Evolutionary conservation across 1,140 invertebrate species (phyloP).

Genomic region (Apis laboriosa): DNA sequence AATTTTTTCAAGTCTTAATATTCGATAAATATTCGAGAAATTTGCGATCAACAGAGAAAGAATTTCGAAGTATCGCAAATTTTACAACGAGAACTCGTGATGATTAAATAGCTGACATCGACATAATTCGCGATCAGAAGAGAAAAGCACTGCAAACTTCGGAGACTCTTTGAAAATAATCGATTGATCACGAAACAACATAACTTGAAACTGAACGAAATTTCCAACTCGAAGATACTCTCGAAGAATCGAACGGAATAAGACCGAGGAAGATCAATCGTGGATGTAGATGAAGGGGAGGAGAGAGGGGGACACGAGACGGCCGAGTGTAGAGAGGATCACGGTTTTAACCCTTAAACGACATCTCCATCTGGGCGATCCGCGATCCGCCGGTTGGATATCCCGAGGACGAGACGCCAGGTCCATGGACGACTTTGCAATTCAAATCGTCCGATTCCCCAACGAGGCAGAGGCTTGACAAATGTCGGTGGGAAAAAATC

Average conservation of each 20-base stretch:
- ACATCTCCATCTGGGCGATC: conserved; percentile 58
- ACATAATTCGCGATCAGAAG: too few species aligned
- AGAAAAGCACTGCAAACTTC: too few species aligned
- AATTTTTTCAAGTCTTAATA: too few species aligned
- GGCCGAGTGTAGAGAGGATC: conserved; percentile 1
- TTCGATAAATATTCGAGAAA: too few species aligned
- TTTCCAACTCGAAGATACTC: not conserved
- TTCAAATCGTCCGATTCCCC: conserved; percentile 59
- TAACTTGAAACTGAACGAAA: too few species aligned
- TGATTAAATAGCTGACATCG: too few species aligned
- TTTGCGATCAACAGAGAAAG: too few species aligned
- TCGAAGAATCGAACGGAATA: not conserved
- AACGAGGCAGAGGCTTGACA: conserved; percentile 62
- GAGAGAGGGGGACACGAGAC: not conserved
- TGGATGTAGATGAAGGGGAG: conserved; percentile 2
- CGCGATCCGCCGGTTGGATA: conserved; percentile 25
- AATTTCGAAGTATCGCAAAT: too few species aligned
- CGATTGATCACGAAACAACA: not conserved
- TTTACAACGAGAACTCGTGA: too few species aligned
- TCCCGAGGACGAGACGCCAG: conserved; percentile 19
- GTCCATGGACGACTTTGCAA: conserved; percentile 55
- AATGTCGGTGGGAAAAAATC: conserved; percentile 62
- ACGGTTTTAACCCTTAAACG: conserved; percentile 48
- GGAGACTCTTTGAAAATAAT: not conserved
- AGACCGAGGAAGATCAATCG: not conserved